Evolutionary conservation across 2,888 invertebrate species (phyloP), one percentile per base, ranked within the genome.

Genomic region (Cyclophora punctaria): DNA sequence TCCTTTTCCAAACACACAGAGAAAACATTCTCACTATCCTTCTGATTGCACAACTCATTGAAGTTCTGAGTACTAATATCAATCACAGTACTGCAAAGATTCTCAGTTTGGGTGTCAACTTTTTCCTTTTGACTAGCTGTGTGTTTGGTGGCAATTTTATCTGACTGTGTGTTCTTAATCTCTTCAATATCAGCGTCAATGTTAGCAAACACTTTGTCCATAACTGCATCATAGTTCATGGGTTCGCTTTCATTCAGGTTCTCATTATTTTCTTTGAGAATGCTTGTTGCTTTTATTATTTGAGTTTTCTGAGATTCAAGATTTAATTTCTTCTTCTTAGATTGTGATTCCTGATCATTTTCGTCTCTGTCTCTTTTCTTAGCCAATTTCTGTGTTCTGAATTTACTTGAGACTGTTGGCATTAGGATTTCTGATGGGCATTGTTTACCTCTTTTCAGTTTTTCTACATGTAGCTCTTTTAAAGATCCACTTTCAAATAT

Each of bases 11-110:
- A 45, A 43, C 68, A 51, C 40, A 76, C 57, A 20, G 85, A 78
- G 69, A 87, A 86, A 7, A 87, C 55, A 68, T 80, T 85, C 71
- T 86, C 85, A 69, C 87, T 87, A 48, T 72, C 69, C 50, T 77
- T 78, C 48, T 71, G 67, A 61, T 66, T 64, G 34, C 59, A 48
- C 45, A 60, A 52, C 35, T 63, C 52, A 53, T 64, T 60, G 48
- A 48, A 37, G 45, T 65, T 58, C 4, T 48, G 33, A 7, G 49
- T 40, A 47, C 50, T 47, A 43, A 37, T 37, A 37, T 50, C 46
- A 3, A 49, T 44, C 5, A 42, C 34, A 44, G 47, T 5, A n/a
- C 33, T 45, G 7, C n/a, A 42, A 35, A 46, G 45, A 5, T 41
- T 58, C 43, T 51, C 52, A 41, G 53, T 60, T 53, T 67, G 67